These are phyloP conservation scores for Nephrotoma appendiculata DNA, from an alignment of 2,888 invertebrate genomes.

Conservation along the genomic window DNA sequence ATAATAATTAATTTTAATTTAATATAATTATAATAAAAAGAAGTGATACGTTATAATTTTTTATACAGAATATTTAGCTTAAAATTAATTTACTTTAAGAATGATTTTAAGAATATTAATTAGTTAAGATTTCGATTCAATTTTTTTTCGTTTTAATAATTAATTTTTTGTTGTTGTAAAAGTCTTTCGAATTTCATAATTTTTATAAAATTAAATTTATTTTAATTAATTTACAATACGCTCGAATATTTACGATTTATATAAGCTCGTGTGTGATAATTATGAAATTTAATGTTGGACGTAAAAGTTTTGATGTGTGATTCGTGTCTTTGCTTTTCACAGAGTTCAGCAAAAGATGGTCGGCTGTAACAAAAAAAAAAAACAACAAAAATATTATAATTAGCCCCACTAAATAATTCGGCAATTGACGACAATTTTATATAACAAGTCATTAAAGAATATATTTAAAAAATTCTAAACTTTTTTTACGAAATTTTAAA, in stretches of 20 bases:
- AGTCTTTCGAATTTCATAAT: background rate
- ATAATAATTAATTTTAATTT: background rate
- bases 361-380: slow-evolving; percentile 4
- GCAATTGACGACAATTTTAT: background rate
- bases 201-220: background rate
- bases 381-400: background rate
- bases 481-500: too few relatives aligned
- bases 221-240: slow-evolving; percentile 24
- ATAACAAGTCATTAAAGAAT: background rate
- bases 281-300: slow-evolving; percentile 51
- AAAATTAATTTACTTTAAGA: background rate
- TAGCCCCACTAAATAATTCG: background rate
- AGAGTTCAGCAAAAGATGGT: slow-evolving; percentile 9
- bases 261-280: slow-evolving; percentile 59
- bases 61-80: background rate
- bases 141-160: background rate
- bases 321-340: slow-evolving; percentile 23
- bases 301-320: slow-evolving; percentile 44
- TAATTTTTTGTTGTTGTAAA: background rate
- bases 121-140: background rate
- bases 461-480: too few relatives aligned
- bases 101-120: background rate
- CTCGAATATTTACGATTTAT: slow-evolving; percentile 57
- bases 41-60: background rate
- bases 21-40: background rate